A percentile compares a stretch with the other conserved stretches of the same genome.
These are phyloP conservation scores for Teleogryllus occipitalis DNA, from an alignment of 1,140 invertebrate species.

Conservation along the genomic window DNA sequence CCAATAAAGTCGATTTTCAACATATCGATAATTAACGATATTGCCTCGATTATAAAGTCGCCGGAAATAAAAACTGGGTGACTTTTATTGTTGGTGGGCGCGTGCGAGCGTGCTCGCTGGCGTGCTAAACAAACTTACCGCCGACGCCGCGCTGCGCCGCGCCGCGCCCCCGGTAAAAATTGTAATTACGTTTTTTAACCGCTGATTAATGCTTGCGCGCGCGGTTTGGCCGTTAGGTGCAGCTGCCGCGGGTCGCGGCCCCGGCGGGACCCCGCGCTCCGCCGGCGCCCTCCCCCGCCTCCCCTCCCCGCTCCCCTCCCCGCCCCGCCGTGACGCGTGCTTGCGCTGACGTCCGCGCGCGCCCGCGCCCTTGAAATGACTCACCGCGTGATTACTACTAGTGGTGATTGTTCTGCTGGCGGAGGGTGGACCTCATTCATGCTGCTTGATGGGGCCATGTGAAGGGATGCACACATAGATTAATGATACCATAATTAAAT, in stretches of 20 bases:
- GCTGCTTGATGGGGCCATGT: no score
- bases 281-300: no score
- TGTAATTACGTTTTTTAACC: conserved; percentile 5
- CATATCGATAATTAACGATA: conserved; percentile 5
- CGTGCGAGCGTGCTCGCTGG: background rate
- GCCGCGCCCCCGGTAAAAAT: background rate
- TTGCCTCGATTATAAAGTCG: conserved; percentile 4
- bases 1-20: conserved; percentile 1
- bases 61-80: background rate
- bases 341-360: background rate
- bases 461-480: no score
- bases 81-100: background rate
- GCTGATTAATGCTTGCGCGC: background rate
- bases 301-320: no score
- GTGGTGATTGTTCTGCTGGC: no score
- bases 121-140: background rate
- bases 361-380: no score
- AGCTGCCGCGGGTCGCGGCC: background rate
- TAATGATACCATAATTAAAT: no score
- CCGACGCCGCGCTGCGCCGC: no score
- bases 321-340: background rate
- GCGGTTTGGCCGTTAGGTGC: background rate
- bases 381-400: no score
- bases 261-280: background rate
- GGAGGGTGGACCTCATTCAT: no score